These are phyloP conservation scores for Pristiophorus japonicus DNA, from an alignment of 2,113 vertebrate genomes.

Conservation along the genomic window DNA sequence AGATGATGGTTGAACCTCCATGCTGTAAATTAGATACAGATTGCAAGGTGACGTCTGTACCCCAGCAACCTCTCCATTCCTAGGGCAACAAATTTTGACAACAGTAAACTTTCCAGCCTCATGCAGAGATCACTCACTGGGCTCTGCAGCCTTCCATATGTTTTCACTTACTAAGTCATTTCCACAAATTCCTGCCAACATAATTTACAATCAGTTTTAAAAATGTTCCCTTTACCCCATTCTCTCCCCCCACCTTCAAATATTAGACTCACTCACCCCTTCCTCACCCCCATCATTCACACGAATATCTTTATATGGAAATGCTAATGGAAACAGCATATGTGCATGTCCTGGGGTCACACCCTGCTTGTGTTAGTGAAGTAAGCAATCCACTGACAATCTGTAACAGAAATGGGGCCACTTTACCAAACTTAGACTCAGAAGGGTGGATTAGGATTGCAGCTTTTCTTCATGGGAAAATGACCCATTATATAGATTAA, in stretches of 20 bases:
- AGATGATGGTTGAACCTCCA: neutral
- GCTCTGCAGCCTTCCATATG: neutral
- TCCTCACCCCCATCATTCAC: neutral
- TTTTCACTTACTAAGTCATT: slow-evolving; percentile 18
- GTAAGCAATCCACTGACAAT: neutral
- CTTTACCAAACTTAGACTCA: neutral
- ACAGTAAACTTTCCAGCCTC: neutral
- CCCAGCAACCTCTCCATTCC: neutral
- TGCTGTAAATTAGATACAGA: slow-evolving; percentile 21
- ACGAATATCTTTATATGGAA: neutral
- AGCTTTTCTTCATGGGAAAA: neutral
- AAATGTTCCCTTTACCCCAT: slow-evolving; percentile 5
- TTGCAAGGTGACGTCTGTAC: neutral
- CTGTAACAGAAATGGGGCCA: neutral
- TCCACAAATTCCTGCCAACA: neutral
- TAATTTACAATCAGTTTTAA: neutral
- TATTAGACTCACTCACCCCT: neutral
- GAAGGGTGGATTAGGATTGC: neutral
- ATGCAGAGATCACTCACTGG: neutral
- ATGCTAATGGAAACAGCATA: neutral
- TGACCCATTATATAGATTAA: neutral
- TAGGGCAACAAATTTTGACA: neutral
- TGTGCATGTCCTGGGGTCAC: neutral
- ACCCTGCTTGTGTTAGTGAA: neutral
- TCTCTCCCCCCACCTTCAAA: neutral